phyloP scores from a whole-genome alignment of 2,888 invertebrate genomes.

The Tenthredo scrophulariae region DNA sequence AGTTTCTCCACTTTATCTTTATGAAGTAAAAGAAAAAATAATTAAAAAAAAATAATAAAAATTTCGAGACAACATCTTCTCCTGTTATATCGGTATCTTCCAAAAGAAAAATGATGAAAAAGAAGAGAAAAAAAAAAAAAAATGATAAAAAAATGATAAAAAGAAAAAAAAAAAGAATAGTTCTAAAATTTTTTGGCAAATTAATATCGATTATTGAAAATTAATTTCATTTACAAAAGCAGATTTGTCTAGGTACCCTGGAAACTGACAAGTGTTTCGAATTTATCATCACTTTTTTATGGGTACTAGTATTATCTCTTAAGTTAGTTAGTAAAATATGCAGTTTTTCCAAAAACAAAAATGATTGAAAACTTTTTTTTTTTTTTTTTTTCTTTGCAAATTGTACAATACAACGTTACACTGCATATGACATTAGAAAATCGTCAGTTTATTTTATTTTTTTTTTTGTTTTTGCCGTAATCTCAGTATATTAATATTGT shows the following conservation, averaged over 20 bases:
- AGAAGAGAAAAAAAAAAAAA: slow-evolving; percentile 52
- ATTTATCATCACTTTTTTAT: not conserved
- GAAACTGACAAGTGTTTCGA: not conserved
- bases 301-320: slow-evolving; percentile 36
- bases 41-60: not conserved
- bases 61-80: slow-evolving; percentile 15
- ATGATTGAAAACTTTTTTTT: not conserved
- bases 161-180: slow-evolving; percentile 18
- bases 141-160: slow-evolving; percentile 24
- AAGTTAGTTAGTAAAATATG: slow-evolving; percentile 12
- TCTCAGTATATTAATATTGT: slow-evolving; percentile 41
- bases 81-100: slow-evolving; percentile 43
- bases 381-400: not conserved
- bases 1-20: slow-evolving; percentile 30
- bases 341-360: slow-evolving; percentile 3
- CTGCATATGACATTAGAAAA: slow-evolving; percentile 34
- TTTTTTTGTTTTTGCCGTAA: slow-evolving; percentile 5
- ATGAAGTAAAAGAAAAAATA: not conserved
- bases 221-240: slow-evolving; percentile 10
- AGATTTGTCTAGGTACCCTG: not conserved
- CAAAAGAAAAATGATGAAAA: slow-evolving; percentile 38
- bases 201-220: slow-evolving; percentile 21
- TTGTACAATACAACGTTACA: not conserved
- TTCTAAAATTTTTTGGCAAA: slow-evolving; percentile 35
- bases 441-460: slow-evolving; percentile 27